These are phyloP conservation scores for Microctenopoma stevenorrisi DNA, from an alignment of 2,797 vertebrate species.

Conservation along the genomic window DNA sequence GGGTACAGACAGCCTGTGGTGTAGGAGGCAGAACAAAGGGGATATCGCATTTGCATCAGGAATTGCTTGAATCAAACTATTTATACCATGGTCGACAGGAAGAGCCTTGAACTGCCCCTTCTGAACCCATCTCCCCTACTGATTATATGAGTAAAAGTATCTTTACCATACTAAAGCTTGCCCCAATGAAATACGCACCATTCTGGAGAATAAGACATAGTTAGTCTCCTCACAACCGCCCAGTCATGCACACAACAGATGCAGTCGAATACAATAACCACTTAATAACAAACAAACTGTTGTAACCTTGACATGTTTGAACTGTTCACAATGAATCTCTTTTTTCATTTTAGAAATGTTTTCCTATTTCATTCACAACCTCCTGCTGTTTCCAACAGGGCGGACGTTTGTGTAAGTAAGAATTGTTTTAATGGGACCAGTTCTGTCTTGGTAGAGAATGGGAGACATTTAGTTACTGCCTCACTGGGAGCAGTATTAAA, in stretches of 20 bases:
- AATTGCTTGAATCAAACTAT: slow-evolving; percentile 50
- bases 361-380: neutral
- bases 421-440: slow-evolving; percentile 32
- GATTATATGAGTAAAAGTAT: slow-evolving; percentile 19
- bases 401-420: slow-evolving; percentile 19
- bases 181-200: slow-evolving; percentile 6
- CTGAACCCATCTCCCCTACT: slow-evolving; percentile 27
- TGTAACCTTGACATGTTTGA: neutral
- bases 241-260: neutral
- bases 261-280: slow-evolving; percentile 18
- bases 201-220: slow-evolving; percentile 9
- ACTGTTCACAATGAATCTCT: neutral
- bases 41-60: slow-evolving; percentile 38
- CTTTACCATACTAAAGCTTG: neutral
- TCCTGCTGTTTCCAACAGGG: too few relatives aligned
- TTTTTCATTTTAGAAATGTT: slow-evolving; percentile 21
- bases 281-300: slow-evolving; percentile 9
- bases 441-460: slow-evolving; percentile 32
- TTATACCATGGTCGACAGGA: slow-evolving; percentile 42
- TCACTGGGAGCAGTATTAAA: slow-evolving; percentile 26
- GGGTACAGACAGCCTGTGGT: slow-evolving; percentile 26
- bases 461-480: slow-evolving; percentile 33
- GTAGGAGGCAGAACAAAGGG: slow-evolving; percentile 34
- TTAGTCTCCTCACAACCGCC: slow-evolving; percentile 13
- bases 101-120: slow-evolving; percentile 37